A percentile compares a stretch with the other conserved stretches of the same genome.
Evolutionary conservation across 1,140 invertebrate species (phyloP).

Genomic region (Apocrypta bakeri): DNA sequence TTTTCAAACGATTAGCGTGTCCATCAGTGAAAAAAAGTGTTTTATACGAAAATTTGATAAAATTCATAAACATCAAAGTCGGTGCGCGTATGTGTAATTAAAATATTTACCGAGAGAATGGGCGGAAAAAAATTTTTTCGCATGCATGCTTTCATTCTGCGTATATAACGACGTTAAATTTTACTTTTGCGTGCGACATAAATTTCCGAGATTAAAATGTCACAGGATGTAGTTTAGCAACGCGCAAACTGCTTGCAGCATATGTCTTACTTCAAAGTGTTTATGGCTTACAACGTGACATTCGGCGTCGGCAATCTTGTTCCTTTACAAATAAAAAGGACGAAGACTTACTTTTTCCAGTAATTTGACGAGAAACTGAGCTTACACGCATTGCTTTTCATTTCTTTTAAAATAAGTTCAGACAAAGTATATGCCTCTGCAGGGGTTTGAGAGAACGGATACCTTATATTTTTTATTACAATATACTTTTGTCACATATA

Average conservation of each 20-base stretch:
- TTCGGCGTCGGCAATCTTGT: neutral
- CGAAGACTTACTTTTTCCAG: too few species aligned
- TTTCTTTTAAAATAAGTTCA: too few species aligned
- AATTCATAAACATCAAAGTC: neutral
- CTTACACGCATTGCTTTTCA: too few species aligned
- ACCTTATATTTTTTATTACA: too few species aligned
- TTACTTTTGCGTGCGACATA: neutral
- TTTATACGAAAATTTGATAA: neutral
- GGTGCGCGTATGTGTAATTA: neutral
- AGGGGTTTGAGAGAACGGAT: too few species aligned
- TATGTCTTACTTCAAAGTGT: neutral
- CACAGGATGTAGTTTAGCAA: neutral
- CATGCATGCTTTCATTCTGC: neutral
- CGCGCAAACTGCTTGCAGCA: neutral
- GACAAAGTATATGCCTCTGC: too few species aligned
- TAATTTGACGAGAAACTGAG: neutral
- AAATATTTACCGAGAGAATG: neutral
- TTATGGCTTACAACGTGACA: neutral
- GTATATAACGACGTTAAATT: neutral
- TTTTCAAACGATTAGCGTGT: neutral
- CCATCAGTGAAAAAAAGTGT: neutral
- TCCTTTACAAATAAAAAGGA: neutral
- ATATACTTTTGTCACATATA: neutral
- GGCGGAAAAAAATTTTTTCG: neutral
- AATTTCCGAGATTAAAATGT: conserved; percentile 26